These are phyloP conservation scores for Heliconius melpomene DNA, from an alignment of 1,140 invertebrate genomes.

Conservation along the genomic window DNA sequence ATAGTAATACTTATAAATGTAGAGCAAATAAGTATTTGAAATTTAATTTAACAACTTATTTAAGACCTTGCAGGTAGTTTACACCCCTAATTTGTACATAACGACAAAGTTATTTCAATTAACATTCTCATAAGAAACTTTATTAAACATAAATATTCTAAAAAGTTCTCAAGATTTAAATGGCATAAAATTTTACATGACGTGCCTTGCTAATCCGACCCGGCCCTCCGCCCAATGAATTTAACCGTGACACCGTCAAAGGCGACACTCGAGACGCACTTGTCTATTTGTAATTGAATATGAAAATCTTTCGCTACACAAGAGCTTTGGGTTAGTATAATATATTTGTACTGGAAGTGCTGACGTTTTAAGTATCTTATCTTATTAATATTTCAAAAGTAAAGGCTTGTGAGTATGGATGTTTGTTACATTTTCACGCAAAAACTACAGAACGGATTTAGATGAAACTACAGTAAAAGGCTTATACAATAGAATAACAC, in stretches of 20 bases:
- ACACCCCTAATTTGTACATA: too few species aligned
- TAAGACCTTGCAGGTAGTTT: too few species aligned
- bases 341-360: slow-evolving; percentile 42
- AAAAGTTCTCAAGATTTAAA: slow-evolving; percentile 30
- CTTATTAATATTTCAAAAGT: too few species aligned
- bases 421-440: background rate
- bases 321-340: slow-evolving; percentile 40
- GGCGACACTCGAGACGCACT: slow-evolving; percentile 71
- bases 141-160: slow-evolving; percentile 2
- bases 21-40: background rate
- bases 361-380: background rate
- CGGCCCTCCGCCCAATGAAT: slow-evolving; percentile 60
- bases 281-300: slow-evolving; percentile 80
- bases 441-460: too few species aligned
- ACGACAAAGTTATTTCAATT: background rate
- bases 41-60: background rate
- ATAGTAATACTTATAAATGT: too few species aligned
- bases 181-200: slow-evolving; percentile 44
- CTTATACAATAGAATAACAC: too few species aligned
- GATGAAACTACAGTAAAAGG: too few species aligned
- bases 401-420: background rate
- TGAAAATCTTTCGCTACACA: slow-evolving; percentile 72
- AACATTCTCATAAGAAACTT: background rate
- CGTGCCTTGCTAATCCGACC: slow-evolving; percentile 49
- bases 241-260: slow-evolving; percentile 66